Percentiles rank a stretch among this genome's conserved stretches.
Conservation (phyloP, 2,113 vertebrate species). For the Periophthalmus modestus region DNA sequence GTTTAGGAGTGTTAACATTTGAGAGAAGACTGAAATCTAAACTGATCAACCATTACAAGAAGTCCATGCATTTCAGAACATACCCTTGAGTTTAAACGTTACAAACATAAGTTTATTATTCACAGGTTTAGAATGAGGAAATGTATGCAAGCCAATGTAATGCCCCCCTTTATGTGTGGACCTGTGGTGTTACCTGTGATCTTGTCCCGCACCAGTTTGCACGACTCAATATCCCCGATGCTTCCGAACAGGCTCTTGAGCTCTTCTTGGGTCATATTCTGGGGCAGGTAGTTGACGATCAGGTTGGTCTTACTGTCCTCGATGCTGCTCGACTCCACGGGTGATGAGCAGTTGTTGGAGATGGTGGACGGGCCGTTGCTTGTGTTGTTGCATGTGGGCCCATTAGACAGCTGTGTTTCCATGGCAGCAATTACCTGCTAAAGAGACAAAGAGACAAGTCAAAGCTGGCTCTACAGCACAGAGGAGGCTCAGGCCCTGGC, state of each 20-base stretch:
- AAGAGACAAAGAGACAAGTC: constrained; percentile 65
- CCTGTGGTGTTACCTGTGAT: constrained; percentile 86
- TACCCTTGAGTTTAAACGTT: too few species aligned
- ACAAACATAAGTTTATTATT: too few species aligned
- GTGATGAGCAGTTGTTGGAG: constrained; percentile 93
- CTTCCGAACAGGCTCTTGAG: constrained; percentile 96
- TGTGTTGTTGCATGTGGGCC: constrained; percentile 94
- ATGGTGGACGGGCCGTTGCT: constrained; percentile 89
- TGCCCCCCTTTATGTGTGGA: too few species aligned
- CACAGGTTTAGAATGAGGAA: too few species aligned
- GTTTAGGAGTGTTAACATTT: too few species aligned
- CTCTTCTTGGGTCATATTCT: constrained; percentile 98
- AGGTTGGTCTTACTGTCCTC: constrained; percentile 99
- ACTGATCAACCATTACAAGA: too few species aligned
- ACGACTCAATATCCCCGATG: constrained; percentile 97
- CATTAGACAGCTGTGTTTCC: constrained; percentile 99
- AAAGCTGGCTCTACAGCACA: constrained; percentile 47
- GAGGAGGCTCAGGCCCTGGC: neutral
- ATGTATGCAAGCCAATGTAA: too few species aligned
- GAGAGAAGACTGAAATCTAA: too few species aligned
- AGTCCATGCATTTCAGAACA: too few species aligned
- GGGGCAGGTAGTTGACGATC: constrained; percentile 98
- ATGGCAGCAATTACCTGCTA: constrained; percentile 99
- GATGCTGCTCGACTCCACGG: constrained; percentile 90
- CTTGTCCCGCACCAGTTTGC: constrained; percentile 98